phyloP scores from a whole-genome alignment of 1,140 invertebrate species.

The Lutraria rhynchaena region DNA sequence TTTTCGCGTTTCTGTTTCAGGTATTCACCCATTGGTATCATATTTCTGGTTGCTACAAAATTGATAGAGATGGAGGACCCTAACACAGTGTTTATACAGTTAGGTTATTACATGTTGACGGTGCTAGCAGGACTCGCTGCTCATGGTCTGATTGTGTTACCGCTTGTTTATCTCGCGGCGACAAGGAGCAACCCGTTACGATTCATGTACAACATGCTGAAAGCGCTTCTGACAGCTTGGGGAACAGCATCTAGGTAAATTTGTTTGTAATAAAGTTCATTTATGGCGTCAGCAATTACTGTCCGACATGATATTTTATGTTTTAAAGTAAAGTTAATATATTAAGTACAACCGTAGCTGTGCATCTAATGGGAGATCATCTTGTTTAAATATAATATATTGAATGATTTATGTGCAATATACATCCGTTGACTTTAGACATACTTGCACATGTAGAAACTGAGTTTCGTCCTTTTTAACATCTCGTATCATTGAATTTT shows the following conservation, averaged over 20 bases:
- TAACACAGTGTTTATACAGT: constrained; percentile 67
- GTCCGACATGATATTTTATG: no score
- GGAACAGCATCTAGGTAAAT: constrained; percentile 82
- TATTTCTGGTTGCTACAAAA: constrained; percentile 94
- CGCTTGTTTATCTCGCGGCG: constrained; percentile 77
- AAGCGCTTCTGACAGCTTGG: constrained; percentile 80
- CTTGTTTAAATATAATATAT: neutral
- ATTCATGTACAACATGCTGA: constrained; percentile 73
- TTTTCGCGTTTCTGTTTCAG: constrained; percentile 81
- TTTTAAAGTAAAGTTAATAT: neutral
- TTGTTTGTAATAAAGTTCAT: no score
- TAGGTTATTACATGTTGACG: constrained; percentile 79
- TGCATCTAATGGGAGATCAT: neutral
- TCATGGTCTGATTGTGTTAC: constrained; percentile 79
- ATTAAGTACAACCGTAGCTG: no score
- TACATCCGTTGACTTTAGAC: neutral
- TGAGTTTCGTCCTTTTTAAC: no score
- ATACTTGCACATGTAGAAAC: no score
- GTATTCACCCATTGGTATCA: constrained; percentile 95
- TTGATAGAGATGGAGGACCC: constrained; percentile 92
- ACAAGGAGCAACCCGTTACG: constrained; percentile 78
- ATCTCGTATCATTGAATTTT: constrained; percentile 72
- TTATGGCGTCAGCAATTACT: neutral
- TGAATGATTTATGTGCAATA: neutral
- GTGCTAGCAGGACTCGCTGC: constrained; percentile 77